Conservation (phyloP, 2,888 invertebrate genomes). For the Caenorhabditis virilis region DNA sequence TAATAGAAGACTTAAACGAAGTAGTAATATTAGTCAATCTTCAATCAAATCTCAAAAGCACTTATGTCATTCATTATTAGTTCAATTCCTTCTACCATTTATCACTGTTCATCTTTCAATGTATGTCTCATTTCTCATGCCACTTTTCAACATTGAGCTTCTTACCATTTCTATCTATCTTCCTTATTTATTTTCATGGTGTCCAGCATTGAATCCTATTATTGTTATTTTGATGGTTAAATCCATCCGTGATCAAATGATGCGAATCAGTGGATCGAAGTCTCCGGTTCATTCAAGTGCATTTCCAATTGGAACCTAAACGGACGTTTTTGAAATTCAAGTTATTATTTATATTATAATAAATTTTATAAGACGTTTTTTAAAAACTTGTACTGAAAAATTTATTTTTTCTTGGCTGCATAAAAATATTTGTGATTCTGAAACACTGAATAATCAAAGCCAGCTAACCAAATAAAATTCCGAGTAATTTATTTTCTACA, state of each 20-base stretch:
- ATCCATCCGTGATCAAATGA: not conserved
- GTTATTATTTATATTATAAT: too few relatives aligned
- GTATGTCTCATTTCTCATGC: constrained; percentile 31
- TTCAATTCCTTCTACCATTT: constrained; percentile 33
- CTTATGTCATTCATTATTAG: constrained; percentile 11
- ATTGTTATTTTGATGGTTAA: constrained; percentile 31
- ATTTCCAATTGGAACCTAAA: too few relatives aligned
- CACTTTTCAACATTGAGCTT: constrained; percentile 19
- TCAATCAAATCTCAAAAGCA: constrained; percentile 17
- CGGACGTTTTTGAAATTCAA: too few relatives aligned
- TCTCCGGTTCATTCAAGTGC: too few relatives aligned
- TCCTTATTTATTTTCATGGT: constrained; percentile 36
- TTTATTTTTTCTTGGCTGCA: too few relatives aligned
- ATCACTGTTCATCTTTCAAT: constrained; percentile 36
- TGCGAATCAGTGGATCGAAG: not conserved
- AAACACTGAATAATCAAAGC: too few relatives aligned
- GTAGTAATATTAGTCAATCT: constrained; percentile 10
- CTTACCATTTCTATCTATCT: constrained; percentile 17
- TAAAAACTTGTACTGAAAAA: too few relatives aligned
- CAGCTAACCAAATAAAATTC: too few relatives aligned
- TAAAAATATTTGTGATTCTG: too few relatives aligned
- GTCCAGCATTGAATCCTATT: constrained; percentile 27
- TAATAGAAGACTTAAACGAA: not conserved
- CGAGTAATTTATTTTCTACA: too few relatives aligned
- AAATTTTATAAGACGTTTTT: too few relatives aligned